Evolutionary conservation across 1,140 invertebrate genomes (phyloP), one percentile per base, ranked within the genome.

Genomic region (Notospermus geniculatus): DNA sequence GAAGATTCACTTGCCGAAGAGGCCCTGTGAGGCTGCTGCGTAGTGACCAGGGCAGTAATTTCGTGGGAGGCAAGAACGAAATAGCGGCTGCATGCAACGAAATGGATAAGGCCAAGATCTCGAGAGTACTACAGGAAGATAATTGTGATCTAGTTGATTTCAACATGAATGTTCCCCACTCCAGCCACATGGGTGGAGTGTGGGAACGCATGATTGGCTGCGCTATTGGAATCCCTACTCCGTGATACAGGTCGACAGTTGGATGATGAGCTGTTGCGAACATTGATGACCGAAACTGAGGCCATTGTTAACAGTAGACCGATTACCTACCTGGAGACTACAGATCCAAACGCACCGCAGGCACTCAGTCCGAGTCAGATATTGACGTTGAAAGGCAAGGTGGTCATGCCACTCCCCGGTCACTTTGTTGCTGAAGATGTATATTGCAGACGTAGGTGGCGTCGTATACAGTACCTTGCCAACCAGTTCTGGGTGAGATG

Each of bases 401-500:
- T 43, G 22, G 23, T 58, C 23, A 19, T 43, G 1, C 41, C 57
- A 1, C 30, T 25, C 41, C 57, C 22, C 7, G 32, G 57, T 4
- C 4, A 36, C 5, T 36, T 36, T 15, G 32, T 36, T 0, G 23
- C 23, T 23, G 15, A 56, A 1, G 58, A 56, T 53, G 54, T 56
- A 17, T 57, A 59, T 7, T 60, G 56, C 41, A 32, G 22, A 2
- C 13, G 54, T 7, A 52, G 63, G 32, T 62, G 62, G 62, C 61
- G 57, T 32, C 19, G 54, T 5, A 61, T 69, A 23, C 63, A 65
- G 29, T 25, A 27, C 9, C 43, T 68, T 9, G 52, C 66, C 1
- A 60, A 68, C 23, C 29, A 36, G 30, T 67, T 68, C 52, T 68
- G 66, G 66, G 19, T 15, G 30, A 32, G 46, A 28, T 68, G 66